Conservation (phyloP, 1,140 invertebrate genomes). For the Aphis craccivora region DNA sequence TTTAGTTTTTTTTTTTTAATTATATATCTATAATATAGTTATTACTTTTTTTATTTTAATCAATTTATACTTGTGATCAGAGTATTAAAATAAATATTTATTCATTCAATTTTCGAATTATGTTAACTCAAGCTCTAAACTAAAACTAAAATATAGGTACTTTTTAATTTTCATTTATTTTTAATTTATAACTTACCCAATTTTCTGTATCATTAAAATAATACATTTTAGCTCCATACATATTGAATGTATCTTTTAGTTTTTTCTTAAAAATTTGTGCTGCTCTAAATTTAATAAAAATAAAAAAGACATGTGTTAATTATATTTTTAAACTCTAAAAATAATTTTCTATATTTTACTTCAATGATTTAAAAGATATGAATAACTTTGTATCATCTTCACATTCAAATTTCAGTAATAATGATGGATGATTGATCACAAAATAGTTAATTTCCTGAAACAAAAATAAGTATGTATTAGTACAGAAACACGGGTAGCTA, state of each 20-base stretch:
- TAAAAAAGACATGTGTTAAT: background rate
- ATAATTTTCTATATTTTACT: background rate
- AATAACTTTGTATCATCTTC: constrained; percentile 55
- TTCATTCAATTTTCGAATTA: background rate
- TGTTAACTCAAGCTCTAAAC: background rate
- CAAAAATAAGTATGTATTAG: background rate
- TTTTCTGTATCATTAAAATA: constrained; percentile 54
- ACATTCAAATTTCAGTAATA: constrained; percentile 49
- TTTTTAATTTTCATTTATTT: background rate
- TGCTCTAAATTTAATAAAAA: constrained; percentile 31
- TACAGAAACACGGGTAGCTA: background rate
- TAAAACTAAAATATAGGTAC: background rate
- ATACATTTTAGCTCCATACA: constrained; percentile 45
- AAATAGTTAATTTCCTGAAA: constrained; percentile 53
- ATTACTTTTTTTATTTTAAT: background rate
- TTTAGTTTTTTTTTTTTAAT: no score
- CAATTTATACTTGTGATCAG: background rate
- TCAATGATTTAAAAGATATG: constrained; percentile 52
- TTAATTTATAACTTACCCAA: constrained; percentile 37
- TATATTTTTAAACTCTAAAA: background rate
- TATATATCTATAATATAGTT: background rate
- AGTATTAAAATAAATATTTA: background rate
- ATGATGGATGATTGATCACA: constrained; percentile 48
- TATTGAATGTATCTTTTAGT: constrained; percentile 23
- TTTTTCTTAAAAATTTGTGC: constrained; percentile 56